phyloP scores from a whole-genome alignment of 2,113 vertebrate species.

The Oncorhynchus mykiss region DNA sequence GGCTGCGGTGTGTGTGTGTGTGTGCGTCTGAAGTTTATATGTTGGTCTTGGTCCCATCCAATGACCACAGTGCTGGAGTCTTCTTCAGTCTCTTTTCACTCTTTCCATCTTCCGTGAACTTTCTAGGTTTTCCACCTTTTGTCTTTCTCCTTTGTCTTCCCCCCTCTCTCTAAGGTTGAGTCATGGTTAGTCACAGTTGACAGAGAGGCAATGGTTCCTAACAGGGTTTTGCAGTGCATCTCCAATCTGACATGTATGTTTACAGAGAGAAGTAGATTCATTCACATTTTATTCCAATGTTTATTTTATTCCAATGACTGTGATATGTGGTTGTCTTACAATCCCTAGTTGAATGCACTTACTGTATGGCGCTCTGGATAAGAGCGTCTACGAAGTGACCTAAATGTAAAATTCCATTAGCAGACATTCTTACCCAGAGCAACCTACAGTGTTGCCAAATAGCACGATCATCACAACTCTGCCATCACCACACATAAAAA shows the following conservation, averaged over 20 bases:
- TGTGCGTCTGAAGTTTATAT: background rate
- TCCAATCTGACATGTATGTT: background rate
- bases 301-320: too few relatives aligned
- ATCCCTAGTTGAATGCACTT: too few relatives aligned
- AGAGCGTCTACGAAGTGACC: too few relatives aligned
- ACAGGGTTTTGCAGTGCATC: background rate
- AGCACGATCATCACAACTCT: too few relatives aligned
- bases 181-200: constrained; percentile 57
- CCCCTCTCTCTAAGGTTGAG: constrained; percentile 34
- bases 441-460: too few relatives aligned
- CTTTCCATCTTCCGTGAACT: constrained; percentile 6
- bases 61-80: background rate
- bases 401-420: too few relatives aligned
- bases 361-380: too few relatives aligned
- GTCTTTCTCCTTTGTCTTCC: background rate
- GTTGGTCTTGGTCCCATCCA: constrained; percentile 8
- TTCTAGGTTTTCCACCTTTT: background rate
- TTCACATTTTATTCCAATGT: background rate
- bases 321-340: too few relatives aligned
- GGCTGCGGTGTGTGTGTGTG: background rate
- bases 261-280: constrained; percentile 20
- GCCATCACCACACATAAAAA: too few relatives aligned
- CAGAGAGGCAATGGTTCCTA: constrained; percentile 9
- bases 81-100: background rate
- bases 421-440: too few relatives aligned